These are phyloP conservation scores for Mormoops blainvillei DNA, from an alignment of 2,113 vertebrate species.

Conservation along the genomic window DNA sequence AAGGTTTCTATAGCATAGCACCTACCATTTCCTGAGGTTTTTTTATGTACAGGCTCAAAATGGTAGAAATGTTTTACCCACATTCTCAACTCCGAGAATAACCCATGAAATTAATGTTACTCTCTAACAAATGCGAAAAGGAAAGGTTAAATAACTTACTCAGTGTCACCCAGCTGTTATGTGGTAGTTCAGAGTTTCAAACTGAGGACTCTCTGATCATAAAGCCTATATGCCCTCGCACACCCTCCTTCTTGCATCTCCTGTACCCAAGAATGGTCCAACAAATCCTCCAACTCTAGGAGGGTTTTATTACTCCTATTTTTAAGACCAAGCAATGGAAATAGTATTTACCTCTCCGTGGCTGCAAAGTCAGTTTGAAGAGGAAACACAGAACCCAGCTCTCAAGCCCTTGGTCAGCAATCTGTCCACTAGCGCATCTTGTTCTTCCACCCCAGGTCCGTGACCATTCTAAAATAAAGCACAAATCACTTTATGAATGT, in stretches of 20 bases:
- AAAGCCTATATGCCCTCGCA: not conserved
- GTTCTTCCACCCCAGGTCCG: conserved; percentile 48
- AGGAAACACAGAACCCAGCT: conserved; percentile 51
- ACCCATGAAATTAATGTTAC: not conserved
- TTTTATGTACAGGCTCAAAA: not conserved
- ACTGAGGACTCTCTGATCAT: not conserved
- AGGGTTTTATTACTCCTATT: not conserved
- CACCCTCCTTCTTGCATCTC: not conserved
- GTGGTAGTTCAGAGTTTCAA: not conserved
- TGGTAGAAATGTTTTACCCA: not conserved
- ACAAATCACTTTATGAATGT: conserved; percentile 44
- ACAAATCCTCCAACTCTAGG: not conserved
- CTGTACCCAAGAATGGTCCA: conserved; percentile 2
- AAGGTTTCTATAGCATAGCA: conserved; percentile 18
- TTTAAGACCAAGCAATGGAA: conserved; percentile 43
- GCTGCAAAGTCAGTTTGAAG: conserved; percentile 67
- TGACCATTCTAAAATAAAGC: conserved; percentile 65
- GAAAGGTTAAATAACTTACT: conserved; percentile 7
- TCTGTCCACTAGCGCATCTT: conserved; percentile 64
- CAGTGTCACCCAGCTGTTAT: not conserved
- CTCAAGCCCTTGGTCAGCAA: conserved; percentile 20
- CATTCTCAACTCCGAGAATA: not conserved
- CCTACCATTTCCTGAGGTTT: not conserved
- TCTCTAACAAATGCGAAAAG: not conserved
- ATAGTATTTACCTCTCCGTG: conserved; percentile 71